Evolutionary conservation across 2,797 vertebrate genomes (phyloP), one percentile per base, ranked within the genome.

Genomic region (Tapirus indicus): DNA sequence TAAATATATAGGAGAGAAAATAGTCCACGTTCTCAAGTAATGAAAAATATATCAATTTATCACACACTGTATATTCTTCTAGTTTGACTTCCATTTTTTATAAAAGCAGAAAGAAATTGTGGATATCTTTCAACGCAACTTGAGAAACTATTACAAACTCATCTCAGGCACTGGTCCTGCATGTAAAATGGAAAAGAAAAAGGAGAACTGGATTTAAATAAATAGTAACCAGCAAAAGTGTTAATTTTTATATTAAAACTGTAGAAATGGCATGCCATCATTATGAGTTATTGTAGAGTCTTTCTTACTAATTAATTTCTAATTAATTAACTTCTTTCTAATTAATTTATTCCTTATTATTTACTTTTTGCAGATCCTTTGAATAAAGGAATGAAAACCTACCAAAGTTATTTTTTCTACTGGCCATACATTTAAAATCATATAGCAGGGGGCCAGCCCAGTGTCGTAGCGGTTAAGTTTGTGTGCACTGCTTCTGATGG

Each of bases 41-140:
- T 96, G 90, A 98, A 98, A 99, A 98, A 96, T 97, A 97, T 64
- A 97, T 62, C 86, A 97, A 97, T 97, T 98, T 98, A 98, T 98
- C 72, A 97, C 85, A 97, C 3, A 88, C 54, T 96, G 25, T 97
- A 75, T 97, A 95, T 97, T 98, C 38, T 97, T 98, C 80, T 68
- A 86, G 68, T 97, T 98, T 98, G 95, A 88, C 69, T 98, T 98
- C 13, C 35, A 92, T 91, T 98, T 96, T 98, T 97, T 97, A 92
- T 38, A 97, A 97, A 98, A 97, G 18, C 88, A 97, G 86, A 97
- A 97, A 75, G 18, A 98, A 98, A 97, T 94, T 93, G 62, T 88
- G 96, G 74, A 29, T 85, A 38, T 97, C 62, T 98, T 98, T 98
- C 91, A 98, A 90, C 82, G 74, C 71, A 72, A 35, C 66, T 77